Base-by-base conservation (phyloP, 2,113 vertebrate species). In the Paraplagusia blochii region DNA sequence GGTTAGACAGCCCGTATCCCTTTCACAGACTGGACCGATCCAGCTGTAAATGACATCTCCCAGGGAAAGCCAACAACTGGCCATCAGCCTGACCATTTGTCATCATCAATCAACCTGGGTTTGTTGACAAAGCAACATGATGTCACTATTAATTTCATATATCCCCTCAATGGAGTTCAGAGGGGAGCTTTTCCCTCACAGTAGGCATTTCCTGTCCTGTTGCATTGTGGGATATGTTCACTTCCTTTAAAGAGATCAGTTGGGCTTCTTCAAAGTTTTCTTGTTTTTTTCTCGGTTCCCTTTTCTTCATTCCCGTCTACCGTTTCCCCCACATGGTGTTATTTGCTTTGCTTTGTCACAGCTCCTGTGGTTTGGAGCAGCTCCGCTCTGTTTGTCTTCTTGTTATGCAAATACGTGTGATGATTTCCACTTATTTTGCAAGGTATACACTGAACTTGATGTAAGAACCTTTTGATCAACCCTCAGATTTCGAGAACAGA, bases 131-230 rank as follows among this genome's bases (percentile, higher is more conserved):
- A 91, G 90, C 86, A 94, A 91, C 88, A 83, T 87, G 88, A 79
- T 91, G 90, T 92, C 88, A 90, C 85, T 90, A 91, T 92, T 93
- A 90, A 94, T 93, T 93, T 94, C 88, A 92, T 84, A 88, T 84
- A 83, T 86, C 77, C 62, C 83, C 88, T 82, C 90, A 88, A 91
- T 86, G 77, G 83, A 85, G 86, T 84, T 78, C 79, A 80, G 86
- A 84, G 89, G 18, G 71, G 87, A 89, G 84, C 82, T 82, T 81
- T 85, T 81, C 71, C 82, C 85, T 88, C 90, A 88, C 83, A 81
- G 87, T 53, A 80, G 87, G 89, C 83, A 85, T 86, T 88, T 76
- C 60, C 85, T 89, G 86, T 85, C 85, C 88, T 58, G 39, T 86
- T 87, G 90, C 49, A 49, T 87, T 88, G 76, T 86, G 80, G 89